A percentile compares a stretch with the other conserved stretches of the same genome.
Conservation (phyloP, 2,888 invertebrate species). For the Deilephila porcellus region DNA sequence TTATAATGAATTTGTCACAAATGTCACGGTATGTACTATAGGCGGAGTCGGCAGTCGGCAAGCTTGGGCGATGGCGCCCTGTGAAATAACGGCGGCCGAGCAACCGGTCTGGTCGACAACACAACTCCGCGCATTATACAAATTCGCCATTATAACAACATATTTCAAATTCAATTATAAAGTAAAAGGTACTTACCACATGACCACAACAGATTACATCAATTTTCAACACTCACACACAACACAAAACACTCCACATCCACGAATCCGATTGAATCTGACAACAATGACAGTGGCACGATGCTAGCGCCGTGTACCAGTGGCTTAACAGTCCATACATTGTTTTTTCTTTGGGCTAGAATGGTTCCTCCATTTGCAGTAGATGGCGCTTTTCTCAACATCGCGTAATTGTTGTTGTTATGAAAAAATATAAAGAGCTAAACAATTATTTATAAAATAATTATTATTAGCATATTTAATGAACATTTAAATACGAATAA, state of each 20-base stretch:
- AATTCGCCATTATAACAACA: neutral
- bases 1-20: conserved; percentile 41
- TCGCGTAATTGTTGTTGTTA: too few relatives aligned
- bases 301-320: neutral
- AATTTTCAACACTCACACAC: conserved; percentile 75
- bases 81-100: conserved; percentile 77
- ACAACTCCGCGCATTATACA: conserved; percentile 21
- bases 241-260: conserved; percentile 79
- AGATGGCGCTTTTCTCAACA: too few relatives aligned
- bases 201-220: conserved; percentile 68
- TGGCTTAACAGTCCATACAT: too few relatives aligned
- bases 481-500: too few relatives aligned
- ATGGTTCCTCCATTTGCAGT: too few relatives aligned
- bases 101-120: conserved; percentile 15
- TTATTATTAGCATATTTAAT: too few relatives aligned
- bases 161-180: conserved; percentile 31
- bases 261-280: conserved; percentile 60
- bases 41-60: conserved; percentile 72
- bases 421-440: too few relatives aligned
- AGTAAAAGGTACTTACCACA: conserved; percentile 72
- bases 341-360: too few relatives aligned
- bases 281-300: conserved; percentile 42
- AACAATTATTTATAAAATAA: too few relatives aligned
- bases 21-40: conserved; percentile 62
- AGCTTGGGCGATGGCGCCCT: conserved; percentile 79